Conservation (phyloP, 2,888 invertebrate genomes). For the Cheilosia impressa region DNA sequence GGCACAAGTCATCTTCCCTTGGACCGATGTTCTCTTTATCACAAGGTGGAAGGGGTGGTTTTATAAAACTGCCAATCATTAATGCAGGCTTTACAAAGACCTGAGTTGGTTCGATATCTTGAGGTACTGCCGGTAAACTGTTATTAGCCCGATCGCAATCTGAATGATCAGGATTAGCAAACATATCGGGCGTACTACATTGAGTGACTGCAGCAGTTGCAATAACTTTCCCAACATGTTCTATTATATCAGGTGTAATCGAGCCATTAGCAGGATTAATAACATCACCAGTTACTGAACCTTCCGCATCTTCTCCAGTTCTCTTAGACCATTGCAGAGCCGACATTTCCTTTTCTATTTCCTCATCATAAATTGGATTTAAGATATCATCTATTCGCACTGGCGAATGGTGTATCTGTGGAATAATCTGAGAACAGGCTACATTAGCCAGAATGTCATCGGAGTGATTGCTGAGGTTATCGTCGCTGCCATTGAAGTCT, state of each 20-base stretch:
- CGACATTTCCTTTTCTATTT: constrained; percentile 51
- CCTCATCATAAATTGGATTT: background rate
- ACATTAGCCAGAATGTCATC: constrained; percentile 59
- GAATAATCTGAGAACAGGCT: constrained; percentile 50
- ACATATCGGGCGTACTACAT: constrained; percentile 37
- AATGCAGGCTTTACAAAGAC: constrained; percentile 13
- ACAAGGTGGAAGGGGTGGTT: background rate
- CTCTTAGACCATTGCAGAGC: constrained; percentile 38
- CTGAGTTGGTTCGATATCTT: constrained; percentile 17
- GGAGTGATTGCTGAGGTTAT: constrained; percentile 56
- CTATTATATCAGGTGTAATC: constrained; percentile 25
- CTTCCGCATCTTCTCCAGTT: constrained; percentile 6
- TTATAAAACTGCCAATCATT: background rate
- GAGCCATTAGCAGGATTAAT: constrained; percentile 3
- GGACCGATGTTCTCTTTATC: constrained; percentile 15
- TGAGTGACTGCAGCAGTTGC: background rate
- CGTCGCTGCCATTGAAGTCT: constrained; percentile 77
- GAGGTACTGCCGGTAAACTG: background rate
- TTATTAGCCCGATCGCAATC: background rate
- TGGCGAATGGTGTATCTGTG: constrained; percentile 25
- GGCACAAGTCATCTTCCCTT: background rate
- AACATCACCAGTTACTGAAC: constrained; percentile 28
- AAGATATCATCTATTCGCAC: constrained; percentile 33
- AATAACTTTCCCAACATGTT: background rate
- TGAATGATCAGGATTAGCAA: background rate